Conservation (phyloP, 2,113 vertebrate species). For the Carlito syrichta region DNA sequence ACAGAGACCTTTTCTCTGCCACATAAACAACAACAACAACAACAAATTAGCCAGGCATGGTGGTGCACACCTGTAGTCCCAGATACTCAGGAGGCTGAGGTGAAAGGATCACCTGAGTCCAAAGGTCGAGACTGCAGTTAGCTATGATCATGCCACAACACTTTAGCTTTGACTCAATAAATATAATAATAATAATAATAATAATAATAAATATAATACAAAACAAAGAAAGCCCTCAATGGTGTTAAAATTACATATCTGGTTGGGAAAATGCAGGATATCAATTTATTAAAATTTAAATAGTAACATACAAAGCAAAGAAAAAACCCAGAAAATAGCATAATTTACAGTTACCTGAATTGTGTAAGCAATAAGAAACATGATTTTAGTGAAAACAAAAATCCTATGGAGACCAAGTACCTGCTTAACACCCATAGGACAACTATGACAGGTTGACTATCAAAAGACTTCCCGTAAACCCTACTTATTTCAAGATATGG, state of each 20-base stretch:
- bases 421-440: neutral
- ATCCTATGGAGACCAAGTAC: rapidly evolving
- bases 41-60: too few relatives aligned
- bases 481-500: neutral
- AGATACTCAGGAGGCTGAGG: too few relatives aligned
- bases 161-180: too few relatives aligned
- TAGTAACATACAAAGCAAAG: neutral
- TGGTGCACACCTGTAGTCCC: too few relatives aligned
- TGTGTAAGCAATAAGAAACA: neutral
- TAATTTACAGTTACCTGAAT: neutral
- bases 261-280: neutral
- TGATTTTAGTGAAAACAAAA: neutral
- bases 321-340: neutral
- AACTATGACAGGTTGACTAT: neutral
- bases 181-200: too few relatives aligned
- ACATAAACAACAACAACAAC: too few relatives aligned
- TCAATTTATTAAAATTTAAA: neutral
- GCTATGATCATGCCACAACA: too few relatives aligned
- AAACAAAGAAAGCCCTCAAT: neutral
- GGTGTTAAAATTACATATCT: neutral
- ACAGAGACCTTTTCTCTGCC: too few relatives aligned
- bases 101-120: too few relatives aligned
- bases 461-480: neutral
- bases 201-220: too few relatives aligned
- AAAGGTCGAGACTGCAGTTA: too few relatives aligned